Percentiles rank a stretch among this genome's conserved stretches.
These are phyloP conservation scores for Lanius collurio DNA, from an alignment of 2,113 vertebrate genomes.

Conservation along the genomic window DNA sequence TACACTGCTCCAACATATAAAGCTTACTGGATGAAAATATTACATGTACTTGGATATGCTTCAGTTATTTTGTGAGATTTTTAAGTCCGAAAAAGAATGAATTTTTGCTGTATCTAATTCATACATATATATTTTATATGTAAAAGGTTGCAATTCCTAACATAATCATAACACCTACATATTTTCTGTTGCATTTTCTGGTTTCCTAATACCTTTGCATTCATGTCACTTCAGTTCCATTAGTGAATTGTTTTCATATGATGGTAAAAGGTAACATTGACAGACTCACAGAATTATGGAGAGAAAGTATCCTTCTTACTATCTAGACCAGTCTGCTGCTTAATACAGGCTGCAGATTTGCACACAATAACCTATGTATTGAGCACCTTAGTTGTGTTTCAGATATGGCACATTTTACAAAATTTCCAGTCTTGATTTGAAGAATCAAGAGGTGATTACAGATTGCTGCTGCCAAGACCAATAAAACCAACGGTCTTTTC, in stretches of 20 bases:
- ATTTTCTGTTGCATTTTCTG: not conserved
- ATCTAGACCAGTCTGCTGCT: not conserved
- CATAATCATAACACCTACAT: not conserved
- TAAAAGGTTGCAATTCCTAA: not conserved
- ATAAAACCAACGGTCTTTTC: not conserved
- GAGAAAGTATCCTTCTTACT: not conserved
- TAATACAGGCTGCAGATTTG: not conserved
- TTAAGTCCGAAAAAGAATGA: not conserved
- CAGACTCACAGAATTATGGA: not conserved
- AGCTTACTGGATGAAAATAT: not conserved
- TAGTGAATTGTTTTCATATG: not conserved
- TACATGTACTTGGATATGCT: not conserved
- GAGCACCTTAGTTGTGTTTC: not conserved
- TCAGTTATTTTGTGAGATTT: rapidly evolving
- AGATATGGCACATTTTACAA: not conserved
- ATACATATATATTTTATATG: not conserved
- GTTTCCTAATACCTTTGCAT: not conserved
- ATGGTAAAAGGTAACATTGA: not conserved
- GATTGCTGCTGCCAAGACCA: not conserved
- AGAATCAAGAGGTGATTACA: not conserved
- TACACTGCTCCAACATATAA: not conserved
- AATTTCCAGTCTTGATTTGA: not conserved
- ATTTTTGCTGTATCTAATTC: not conserved
- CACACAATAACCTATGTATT: not conserved
- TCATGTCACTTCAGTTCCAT: not conserved